phyloP scores from a whole-genome alignment of 30 jellyfish, hydroid and myxozoan species.

The Nemopilema nomurai region DNA sequence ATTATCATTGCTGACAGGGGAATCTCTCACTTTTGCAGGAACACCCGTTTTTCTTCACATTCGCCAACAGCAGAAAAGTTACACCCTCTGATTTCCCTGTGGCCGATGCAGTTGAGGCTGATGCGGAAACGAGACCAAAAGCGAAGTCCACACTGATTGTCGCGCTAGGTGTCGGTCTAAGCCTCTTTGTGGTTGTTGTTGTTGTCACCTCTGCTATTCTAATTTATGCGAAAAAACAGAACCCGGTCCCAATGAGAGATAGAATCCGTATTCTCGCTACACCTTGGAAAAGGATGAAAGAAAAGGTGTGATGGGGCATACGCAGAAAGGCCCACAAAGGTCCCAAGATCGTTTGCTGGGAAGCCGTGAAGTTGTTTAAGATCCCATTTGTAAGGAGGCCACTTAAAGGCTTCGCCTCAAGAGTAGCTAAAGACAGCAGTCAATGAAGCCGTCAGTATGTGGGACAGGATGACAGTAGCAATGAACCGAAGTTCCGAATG shows the following conservation, averaged over 20 bases:
- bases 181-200: conserved; percentile 34
- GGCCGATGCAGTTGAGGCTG: conserved; percentile 11
- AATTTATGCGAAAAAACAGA: neutral
- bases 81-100: conserved; percentile 17
- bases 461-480: neutral
- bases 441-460: neutral
- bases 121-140: neutral
- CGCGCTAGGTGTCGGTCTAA: conserved; percentile 53
- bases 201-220: conserved; percentile 7
- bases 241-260: conserved; percentile 34
- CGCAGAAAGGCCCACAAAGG: neutral
- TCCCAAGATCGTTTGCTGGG: neutral
- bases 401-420: neutral
- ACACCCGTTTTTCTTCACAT: conserved; percentile 41
- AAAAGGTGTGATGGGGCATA: conserved; percentile 6
- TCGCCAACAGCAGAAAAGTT: conserved; percentile 27
- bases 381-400: no score
- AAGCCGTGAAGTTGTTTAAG: neutral
- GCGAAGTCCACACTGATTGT: conserved; percentile 21
- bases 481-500: no score
- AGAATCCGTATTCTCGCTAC: conserved; percentile 56
- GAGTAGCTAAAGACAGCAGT: neutral
- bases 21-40: no score
- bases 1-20: no score
- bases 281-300: conserved; percentile 70